Evolutionary conservation across 2,888 invertebrate species (phyloP).

Genomic region (Oxyteleia sp.): DNA sequence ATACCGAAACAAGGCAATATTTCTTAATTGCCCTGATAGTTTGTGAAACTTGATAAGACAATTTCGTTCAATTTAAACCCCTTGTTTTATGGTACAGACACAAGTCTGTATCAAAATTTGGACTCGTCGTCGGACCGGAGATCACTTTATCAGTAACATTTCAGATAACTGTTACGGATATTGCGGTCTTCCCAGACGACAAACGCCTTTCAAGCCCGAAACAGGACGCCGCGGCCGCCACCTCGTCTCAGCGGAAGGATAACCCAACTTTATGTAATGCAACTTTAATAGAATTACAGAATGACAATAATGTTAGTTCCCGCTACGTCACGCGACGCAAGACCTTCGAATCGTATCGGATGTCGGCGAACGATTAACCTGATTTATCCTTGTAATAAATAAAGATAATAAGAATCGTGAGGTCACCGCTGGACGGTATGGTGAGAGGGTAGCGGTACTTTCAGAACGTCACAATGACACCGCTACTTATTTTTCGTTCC

Average conservation of each 20-base stretch:
- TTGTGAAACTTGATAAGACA: too few species aligned
- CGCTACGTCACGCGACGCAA: conserved; percentile 53
- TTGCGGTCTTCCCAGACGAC: conserved; percentile 42
- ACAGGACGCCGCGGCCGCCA: conserved; percentile 76
- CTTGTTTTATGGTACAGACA: too few species aligned
- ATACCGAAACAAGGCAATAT: too few species aligned
- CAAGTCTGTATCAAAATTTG: too few species aligned
- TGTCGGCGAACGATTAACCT: conserved; percentile 75
- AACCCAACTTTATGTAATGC: conserved; percentile 47
- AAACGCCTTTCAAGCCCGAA: conserved; percentile 9
- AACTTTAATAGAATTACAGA: conserved; percentile 67
- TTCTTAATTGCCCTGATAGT: too few species aligned
- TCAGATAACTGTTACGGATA: conserved; percentile 42
- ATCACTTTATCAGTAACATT: conserved; percentile 7
- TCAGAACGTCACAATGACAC: conserved; percentile 75
- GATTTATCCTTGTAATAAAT: conserved; percentile 76
- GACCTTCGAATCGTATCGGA: conserved; percentile 67
- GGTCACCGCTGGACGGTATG: conserved; percentile 77
- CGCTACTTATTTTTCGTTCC: conserved; percentile 35
- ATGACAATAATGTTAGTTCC: conserved; percentile 54
- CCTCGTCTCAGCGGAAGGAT: conserved; percentile 58
- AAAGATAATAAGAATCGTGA: conserved; percentile 73
- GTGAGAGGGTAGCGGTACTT: conserved; percentile 82
- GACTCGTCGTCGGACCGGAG: too few species aligned
- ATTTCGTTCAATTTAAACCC: too few species aligned